Evolutionary conservation across 2,797 vertebrate species (phyloP).

Genomic region (Tamandua tetradactyla): DNA sequence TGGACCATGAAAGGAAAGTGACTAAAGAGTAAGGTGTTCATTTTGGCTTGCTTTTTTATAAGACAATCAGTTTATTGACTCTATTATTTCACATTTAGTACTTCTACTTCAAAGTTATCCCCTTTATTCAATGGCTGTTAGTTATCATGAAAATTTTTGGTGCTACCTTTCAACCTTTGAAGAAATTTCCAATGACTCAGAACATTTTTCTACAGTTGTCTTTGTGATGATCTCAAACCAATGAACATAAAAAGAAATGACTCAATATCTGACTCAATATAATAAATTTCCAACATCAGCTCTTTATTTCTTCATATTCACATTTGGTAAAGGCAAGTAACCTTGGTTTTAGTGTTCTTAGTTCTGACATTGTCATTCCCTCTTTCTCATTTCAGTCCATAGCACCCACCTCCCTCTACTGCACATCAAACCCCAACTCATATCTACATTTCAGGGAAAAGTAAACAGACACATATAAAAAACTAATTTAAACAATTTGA

Average conservation of each 20-base stretch:
- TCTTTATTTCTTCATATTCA: background rate
- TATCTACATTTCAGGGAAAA: background rate
- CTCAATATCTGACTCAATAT: background rate
- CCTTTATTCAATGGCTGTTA: background rate
- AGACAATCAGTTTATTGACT: background rate
- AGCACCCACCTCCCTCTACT: background rate
- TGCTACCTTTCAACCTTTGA: background rate
- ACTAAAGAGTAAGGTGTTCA: background rate
- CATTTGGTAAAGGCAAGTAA: background rate
- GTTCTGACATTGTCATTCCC: background rate
- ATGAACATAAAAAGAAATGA: background rate
- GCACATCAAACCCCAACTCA: background rate
- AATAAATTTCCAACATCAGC: background rate
- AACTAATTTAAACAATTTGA: background rate
- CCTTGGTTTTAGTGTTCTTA: background rate
- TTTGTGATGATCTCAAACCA: background rate
- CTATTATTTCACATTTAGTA: background rate
- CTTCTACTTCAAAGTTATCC: background rate
- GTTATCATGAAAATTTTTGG: background rate
- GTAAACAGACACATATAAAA: background rate
- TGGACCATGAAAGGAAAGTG: background rate
- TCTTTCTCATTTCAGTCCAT: background rate
- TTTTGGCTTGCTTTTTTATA: background rate
- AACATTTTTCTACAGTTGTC: background rate
- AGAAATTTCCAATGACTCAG: background rate